Evolutionary conservation across 2,888 invertebrate species (phyloP), one percentile per base, ranked within the genome.

Genomic region (Acanthosepion lycidas): DNA sequence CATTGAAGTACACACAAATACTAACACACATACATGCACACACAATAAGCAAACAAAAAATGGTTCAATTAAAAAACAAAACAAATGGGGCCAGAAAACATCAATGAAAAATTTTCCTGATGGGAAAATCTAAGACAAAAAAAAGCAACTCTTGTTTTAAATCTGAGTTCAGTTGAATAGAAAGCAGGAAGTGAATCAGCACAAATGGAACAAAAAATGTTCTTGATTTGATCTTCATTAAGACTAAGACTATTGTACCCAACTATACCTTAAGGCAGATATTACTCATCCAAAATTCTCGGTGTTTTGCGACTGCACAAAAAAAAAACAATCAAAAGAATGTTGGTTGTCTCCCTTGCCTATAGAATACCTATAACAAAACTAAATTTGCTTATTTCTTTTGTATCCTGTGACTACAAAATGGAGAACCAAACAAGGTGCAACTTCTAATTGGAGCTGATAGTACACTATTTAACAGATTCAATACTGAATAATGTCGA

Each of bases 171-270:
- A 78, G 15, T n/a, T n/a, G 78, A 78, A 78, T n/a, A 78, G 78
- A 78, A 78, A 28, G n/a, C 78, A 78, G 78, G 78, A 78, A n/a
- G n/a, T 78, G 78, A 78, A n/a, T 78, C 78, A 78, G 78, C 78
- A 78, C 78, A 28, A 78, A 78, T 9, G 28, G 8, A n/a, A 78
- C 9, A 78, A n/a, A 78, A 78, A 78, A 9, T 12, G 15, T 8
- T n/a, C 78, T 78, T 8, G n/a, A 78, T 78, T 59, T 78, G 78
- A 78, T 78, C 78, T 78, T 78, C 78, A 78, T 78, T 78, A 78
- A 78, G 78, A n/a, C n/a, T 78, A 78, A 78, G 15, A 28, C 78
- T n/a, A 28, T n/a, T 78, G 78, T 78, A 78, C 28, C 28, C 28
- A 78, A 78, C 78, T 9, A 12, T 78, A 78, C 78, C 78, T n/a